Evolutionary conservation across 2,113 vertebrate species (phyloP), one percentile per base, ranked within the genome.

Genomic region (Noctilio leporinus): DNA sequence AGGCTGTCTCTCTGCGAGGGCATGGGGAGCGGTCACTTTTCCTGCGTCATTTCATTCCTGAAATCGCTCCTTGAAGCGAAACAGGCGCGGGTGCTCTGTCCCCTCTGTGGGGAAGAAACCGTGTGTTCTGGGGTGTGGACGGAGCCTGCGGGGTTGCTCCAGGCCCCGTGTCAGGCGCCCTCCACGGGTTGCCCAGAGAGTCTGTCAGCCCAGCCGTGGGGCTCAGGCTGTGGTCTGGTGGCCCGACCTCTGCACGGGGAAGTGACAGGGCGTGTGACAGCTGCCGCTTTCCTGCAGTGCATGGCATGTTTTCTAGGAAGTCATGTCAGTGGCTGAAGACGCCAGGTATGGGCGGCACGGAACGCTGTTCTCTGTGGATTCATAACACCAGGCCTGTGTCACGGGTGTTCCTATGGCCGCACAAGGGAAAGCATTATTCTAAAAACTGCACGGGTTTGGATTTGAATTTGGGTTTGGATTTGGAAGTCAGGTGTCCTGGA

Each of bases 341-440:
- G 53, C 19, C n/a, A 51, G 15, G n/a, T 77, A 83, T 92, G 2
- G 28, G 19, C 45, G 73, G 55, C 81, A n/a, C 19, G 38, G 38
- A n/a, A 89, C 24, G 16, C 70, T 16, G 24, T 40, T 81, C 85
- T 91, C 76, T 55, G 88, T 43, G 24, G 67, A 78, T 30, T 67
- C 16, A 35, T 85, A 4, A 51, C 47, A 38, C 49, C 47, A 81
- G 15, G 8, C n/a, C 55, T 28, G 62, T 75, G 43, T 53, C 77
- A 55, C 24, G 87, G 72, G 33, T 70, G 72, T 84, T 62, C 88
- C 83, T 67, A 10, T 91, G 59, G 55, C 83, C 69, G 26, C 10
- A 67, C 19, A 59, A 26, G 47, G 20, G 40, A 80, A 90, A 88
- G 33, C 33, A 38, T 3, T 80, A 45, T 75, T 62, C 84, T 55